Percentiles rank a stretch among this genome's conserved stretches.
These are phyloP conservation scores for Poecilia latipinna DNA, from an alignment of 2,113 vertebrate genomes.

Conservation along the genomic window DNA sequence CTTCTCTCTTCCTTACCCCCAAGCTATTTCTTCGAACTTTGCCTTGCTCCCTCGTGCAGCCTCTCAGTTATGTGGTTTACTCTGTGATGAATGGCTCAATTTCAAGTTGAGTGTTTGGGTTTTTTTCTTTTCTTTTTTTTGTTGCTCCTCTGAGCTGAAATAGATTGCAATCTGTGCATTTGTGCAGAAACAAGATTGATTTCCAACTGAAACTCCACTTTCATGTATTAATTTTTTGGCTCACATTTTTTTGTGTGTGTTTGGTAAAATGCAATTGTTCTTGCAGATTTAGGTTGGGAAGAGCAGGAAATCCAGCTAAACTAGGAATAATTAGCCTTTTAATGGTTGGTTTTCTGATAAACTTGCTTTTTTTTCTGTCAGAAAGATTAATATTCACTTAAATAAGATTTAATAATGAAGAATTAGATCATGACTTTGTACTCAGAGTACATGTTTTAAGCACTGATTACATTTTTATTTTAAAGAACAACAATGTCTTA, in stretches of 20 bases:
- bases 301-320: neutral
- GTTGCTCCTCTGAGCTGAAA: constrained; percentile 44
- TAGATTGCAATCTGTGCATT: constrained; percentile 78
- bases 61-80: constrained; percentile 59
- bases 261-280: neutral
- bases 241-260: neutral
- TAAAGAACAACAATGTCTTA: no score
- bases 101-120: constrained; percentile 66
- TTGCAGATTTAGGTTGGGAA: constrained; percentile 22
- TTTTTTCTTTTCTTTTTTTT: neutral
- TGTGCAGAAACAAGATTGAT: constrained; percentile 73
- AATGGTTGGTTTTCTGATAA: constrained; percentile 70
- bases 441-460: neutral
- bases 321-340: constrained; percentile 62
- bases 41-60: constrained; percentile 35
- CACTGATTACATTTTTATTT: neutral
- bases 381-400: constrained; percentile 58
- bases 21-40: constrained; percentile 40
- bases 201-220: constrained; percentile 39
- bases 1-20: constrained; percentile 35
- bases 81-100: constrained; percentile 81
- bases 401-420: constrained; percentile 61
- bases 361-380: constrained; percentile 23
- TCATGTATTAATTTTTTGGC: constrained; percentile 28
- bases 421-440: constrained; percentile 13